Evolutionary conservation across 2,113 vertebrate species (phyloP).

Genomic region (Peromyscus leucopus): DNA sequence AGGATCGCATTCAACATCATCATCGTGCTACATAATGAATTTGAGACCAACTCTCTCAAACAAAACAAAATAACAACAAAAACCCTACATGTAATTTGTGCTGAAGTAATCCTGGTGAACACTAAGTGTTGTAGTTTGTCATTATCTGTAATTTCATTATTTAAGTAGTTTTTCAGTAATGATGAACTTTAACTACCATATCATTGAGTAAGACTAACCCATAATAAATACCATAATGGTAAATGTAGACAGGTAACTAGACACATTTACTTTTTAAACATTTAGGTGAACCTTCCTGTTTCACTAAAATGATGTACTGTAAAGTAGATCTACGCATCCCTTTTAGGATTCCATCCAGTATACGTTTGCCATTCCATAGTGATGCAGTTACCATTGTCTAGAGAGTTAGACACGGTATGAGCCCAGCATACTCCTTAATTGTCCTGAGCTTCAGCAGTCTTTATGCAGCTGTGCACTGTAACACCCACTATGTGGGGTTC

Average conservation of each 20-base stretch:
- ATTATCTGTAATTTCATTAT: too few relatives aligned
- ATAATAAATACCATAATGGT: too few relatives aligned
- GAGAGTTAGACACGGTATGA: background rate
- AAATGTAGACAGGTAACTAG: background rate
- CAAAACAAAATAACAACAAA: too few relatives aligned
- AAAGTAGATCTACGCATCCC: background rate
- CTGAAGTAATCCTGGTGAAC: too few relatives aligned
- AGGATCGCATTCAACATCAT: too few relatives aligned
- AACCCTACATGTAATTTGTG: too few relatives aligned
- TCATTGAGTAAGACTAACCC: too few relatives aligned
- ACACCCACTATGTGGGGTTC: background rate
- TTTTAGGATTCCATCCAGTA: background rate
- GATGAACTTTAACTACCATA: too few relatives aligned
- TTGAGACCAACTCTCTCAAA: too few relatives aligned
- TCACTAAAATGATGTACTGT: conserved; percentile 13
- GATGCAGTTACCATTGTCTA: background rate
- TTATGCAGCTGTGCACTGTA: background rate
- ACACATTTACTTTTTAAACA: conserved; percentile 31
- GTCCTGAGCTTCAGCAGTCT: background rate
- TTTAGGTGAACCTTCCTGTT: background rate
- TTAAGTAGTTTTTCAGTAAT: too few relatives aligned
- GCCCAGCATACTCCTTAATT: background rate
- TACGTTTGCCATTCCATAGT: background rate
- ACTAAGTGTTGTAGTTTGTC: too few relatives aligned
- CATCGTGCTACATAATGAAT: too few relatives aligned